Percentiles rank a stretch among this genome's conserved stretches.
Conservation (phyloP, 2,113 vertebrate species). For the Accipiter virgatus region DNA sequence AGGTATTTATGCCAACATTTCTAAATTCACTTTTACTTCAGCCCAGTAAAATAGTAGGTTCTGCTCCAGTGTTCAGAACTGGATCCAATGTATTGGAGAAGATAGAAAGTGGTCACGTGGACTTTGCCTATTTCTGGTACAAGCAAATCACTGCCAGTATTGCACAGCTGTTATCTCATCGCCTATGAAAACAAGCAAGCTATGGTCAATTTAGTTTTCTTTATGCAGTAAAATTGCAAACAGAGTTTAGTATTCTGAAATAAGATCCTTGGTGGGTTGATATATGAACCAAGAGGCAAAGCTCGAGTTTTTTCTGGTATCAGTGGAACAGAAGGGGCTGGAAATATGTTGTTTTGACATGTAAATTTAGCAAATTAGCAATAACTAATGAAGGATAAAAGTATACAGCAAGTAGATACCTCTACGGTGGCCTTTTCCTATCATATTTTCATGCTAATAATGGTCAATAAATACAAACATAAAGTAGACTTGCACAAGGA, state of each 20-base stretch:
- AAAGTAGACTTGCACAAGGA: neutral
- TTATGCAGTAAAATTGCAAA: neutral
- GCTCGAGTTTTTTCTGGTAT: neutral
- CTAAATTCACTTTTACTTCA: neutral
- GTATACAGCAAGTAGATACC: neutral
- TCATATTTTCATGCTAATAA: neutral
- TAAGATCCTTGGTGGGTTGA: neutral
- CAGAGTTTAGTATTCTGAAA: neutral
- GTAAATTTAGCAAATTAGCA: neutral
- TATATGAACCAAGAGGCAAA: neutral
- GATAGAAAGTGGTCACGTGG: neutral
- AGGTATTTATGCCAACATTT: neutral
- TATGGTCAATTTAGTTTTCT: neutral
- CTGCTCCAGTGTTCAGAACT: neutral
- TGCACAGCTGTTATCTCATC: neutral
- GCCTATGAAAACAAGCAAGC: neutral
- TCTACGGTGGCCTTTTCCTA: neutral
- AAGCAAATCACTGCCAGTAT: neutral
- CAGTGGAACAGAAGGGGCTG: neutral
- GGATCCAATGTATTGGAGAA: neutral
- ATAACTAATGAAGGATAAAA: neutral
- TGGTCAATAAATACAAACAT: neutral
- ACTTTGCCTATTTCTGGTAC: neutral
- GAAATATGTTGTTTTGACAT: neutral
- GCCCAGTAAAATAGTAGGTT: neutral